phyloP scores from a whole-genome alignment of 2,888 invertebrate genomes.

The Leptinotarsa rubiginosa region DNA sequence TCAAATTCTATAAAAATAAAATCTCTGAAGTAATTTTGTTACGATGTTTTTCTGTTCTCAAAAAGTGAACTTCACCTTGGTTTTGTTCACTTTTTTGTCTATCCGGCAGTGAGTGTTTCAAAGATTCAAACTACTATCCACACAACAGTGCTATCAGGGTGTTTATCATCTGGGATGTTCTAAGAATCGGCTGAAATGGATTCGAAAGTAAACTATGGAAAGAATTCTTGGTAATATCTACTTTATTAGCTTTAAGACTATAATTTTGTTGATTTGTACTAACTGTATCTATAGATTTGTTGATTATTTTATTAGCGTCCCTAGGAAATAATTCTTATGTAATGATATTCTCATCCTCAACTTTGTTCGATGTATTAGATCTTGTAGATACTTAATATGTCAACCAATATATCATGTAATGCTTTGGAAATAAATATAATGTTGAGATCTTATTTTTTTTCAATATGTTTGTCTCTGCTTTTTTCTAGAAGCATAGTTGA shows the following conservation, averaged over 20 bases:
- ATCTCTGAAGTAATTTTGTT: too few relatives aligned
- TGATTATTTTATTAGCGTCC: slow-evolving; percentile 11
- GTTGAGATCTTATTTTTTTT: background rate
- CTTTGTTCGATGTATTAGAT: too few relatives aligned
- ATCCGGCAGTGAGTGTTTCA: too few relatives aligned
- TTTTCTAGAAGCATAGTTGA: too few relatives aligned
- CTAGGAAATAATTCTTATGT: background rate
- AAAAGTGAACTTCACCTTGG: too few relatives aligned
- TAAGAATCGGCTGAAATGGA: background rate
- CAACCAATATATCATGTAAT: background rate
- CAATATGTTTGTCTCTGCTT: background rate
- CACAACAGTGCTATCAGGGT: too few relatives aligned
- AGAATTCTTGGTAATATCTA: background rate
- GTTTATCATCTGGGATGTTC: background rate
- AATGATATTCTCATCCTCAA: too few relatives aligned
- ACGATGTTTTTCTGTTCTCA: too few relatives aligned
- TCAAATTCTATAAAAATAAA: too few relatives aligned
- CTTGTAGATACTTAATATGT: background rate
- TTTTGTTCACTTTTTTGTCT: too few relatives aligned
- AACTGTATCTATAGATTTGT: background rate
- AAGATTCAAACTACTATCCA: too few relatives aligned
- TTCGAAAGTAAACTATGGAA: background rate
- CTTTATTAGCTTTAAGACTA: background rate
- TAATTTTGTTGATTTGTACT: slow-evolving; percentile 8
- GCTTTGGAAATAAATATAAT: slow-evolving; percentile 2